Conservation (phyloP, 2,797 vertebrate genomes). For the Cygnus olor region DNA sequence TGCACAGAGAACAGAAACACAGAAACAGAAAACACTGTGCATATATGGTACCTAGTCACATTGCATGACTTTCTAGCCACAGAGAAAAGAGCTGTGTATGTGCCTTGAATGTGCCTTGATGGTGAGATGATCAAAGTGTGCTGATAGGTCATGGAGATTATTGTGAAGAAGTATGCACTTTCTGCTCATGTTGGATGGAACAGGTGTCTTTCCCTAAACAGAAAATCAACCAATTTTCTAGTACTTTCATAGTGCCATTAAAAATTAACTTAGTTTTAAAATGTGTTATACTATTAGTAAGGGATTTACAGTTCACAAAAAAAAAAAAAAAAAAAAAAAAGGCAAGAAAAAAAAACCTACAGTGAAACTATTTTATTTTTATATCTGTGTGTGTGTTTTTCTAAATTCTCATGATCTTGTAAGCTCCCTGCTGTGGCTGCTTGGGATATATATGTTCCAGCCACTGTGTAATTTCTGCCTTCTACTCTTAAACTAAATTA, state of each 20-base stretch:
- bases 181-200: neutral
- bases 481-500: constrained; percentile 52
- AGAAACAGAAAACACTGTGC: neutral
- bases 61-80: neutral
- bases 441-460: constrained; percentile 37
- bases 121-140: neutral
- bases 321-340: neutral
- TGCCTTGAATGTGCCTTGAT: neutral
- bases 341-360: too few species aligned
- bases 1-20: neutral
- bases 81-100: neutral
- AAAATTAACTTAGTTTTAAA: neutral
- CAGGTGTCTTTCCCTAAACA: neutral
- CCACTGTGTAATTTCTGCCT: constrained; percentile 57
- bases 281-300: neutral
- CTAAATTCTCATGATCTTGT: neutral
- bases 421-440: constrained; percentile 12
- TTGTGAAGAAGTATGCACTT: neutral
- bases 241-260: neutral
- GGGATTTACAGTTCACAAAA: neutral
- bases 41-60: neutral
- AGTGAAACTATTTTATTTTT: neutral
- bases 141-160: neutral
- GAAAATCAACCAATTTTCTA: neutral
- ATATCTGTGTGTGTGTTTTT: neutral